Evolutionary conservation across 2,797 vertebrate species (phyloP).

Genomic region (Acridotheres tristis): DNA sequence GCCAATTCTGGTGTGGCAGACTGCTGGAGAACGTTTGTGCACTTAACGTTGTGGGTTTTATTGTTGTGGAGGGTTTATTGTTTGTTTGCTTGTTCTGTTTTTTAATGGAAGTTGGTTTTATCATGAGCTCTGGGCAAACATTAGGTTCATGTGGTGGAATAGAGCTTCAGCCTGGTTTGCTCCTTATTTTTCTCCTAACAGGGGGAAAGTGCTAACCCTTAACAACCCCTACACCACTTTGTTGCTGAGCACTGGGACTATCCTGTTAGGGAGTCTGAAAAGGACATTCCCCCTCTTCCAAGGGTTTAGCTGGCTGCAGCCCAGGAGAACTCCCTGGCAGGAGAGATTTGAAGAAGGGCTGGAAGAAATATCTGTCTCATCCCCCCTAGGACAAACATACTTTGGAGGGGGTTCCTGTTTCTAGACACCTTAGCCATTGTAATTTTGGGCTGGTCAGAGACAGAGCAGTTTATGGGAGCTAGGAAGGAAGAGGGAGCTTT

Average conservation of each 20-base stretch:
- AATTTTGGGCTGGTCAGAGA: neutral
- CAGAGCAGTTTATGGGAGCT: neutral
- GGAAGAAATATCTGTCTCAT: neutral
- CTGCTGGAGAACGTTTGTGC: neutral
- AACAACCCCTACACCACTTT: neutral
- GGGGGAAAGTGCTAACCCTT: neutral
- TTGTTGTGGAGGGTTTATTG: neutral
- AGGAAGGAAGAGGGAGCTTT: neutral
- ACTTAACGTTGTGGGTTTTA: rapidly evolving
- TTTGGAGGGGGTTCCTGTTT: neutral
- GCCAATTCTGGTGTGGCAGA: neutral
- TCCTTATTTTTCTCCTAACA: neutral
- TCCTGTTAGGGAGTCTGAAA: neutral
- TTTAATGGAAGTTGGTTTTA: neutral
- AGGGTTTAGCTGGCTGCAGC: neutral
- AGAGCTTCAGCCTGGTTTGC: neutral
- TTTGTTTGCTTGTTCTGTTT: neutral
- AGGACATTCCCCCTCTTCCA: neutral
- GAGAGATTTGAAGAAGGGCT: neutral
- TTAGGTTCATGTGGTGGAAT: neutral
- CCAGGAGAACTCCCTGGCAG: neutral
- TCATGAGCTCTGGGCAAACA: neutral
- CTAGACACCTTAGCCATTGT: neutral
- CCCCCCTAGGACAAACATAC: neutral
- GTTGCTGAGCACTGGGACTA: neutral